Conservation (phyloP, 2,888 invertebrate species). For the Achlya flavicornis region DNA sequence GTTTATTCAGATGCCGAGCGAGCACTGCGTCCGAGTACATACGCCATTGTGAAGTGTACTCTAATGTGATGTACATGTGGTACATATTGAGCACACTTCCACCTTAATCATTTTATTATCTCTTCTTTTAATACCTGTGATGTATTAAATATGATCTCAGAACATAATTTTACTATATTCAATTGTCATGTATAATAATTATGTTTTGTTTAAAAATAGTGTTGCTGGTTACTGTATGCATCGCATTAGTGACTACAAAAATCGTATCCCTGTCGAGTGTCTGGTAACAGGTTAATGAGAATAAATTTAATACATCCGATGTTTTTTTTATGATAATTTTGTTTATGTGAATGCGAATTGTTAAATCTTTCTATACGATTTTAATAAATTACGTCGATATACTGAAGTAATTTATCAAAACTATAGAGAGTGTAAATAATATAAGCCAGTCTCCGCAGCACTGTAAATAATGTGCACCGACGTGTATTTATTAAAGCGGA, state of each 20-base stretch:
- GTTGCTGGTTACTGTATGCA: constrained; percentile 52
- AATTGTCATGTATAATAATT: constrained; percentile 76
- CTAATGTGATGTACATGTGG: constrained; percentile 19
- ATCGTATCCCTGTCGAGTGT: constrained; percentile 63
- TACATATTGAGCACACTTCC: constrained; percentile 38
- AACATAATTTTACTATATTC: constrained; percentile 81
- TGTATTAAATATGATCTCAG: constrained; percentile 88
- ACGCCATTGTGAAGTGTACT: constrained; percentile 20
- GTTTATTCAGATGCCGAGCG: constrained; percentile 43
- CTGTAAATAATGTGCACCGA: constrained; percentile 69
- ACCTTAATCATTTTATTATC: constrained; percentile 44
- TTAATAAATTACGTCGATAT: background rate
- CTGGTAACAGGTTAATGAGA: constrained; percentile 53
- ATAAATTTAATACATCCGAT: constrained; percentile 81
- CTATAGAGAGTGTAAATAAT: constrained; percentile 22
- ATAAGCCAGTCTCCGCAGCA: constrained; percentile 45
- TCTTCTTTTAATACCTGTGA: constrained; percentile 85
- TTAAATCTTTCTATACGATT: constrained; percentile 22
- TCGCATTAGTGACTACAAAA: constrained; percentile 34
- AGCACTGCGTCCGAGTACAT: constrained; percentile 33
- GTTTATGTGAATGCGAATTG: constrained; percentile 25
- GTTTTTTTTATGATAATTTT: constrained; percentile 46
- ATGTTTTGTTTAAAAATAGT: constrained; percentile 65
- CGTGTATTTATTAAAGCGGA: constrained; percentile 64
- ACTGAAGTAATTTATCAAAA: constrained; percentile 5